A percentile compares a stretch with the other conserved stretches of the same genome.
These are phyloP conservation scores for Eupsittula cactorum DNA, from an alignment of 2,113 vertebrate species.

Conservation along the genomic window DNA sequence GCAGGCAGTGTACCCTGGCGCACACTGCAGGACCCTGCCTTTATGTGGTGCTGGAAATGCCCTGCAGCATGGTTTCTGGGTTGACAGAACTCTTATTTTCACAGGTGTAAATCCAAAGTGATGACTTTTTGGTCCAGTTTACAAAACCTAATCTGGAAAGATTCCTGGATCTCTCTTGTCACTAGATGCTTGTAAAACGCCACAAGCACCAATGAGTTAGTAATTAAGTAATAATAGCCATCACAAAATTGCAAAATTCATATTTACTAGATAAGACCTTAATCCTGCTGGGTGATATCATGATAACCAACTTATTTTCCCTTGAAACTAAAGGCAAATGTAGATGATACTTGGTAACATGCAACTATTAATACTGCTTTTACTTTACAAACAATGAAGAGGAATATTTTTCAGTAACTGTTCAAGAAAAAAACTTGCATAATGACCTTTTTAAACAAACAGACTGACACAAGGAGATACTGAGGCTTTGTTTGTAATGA, in stretches of 20 bases:
- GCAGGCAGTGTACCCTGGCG: background rate
- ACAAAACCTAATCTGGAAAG: background rate
- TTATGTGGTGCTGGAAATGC: background rate
- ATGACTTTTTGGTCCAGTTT: background rate
- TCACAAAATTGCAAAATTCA: background rate
- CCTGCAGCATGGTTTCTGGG: background rate
- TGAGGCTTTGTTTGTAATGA: background rate
- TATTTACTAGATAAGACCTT: background rate
- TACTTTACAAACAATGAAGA: background rate
- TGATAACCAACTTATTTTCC: background rate
- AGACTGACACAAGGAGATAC: background rate
- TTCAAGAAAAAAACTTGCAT: background rate
- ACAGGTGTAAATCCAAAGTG: background rate
- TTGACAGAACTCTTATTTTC: background rate
- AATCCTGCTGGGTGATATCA: background rate
- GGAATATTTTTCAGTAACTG: background rate
- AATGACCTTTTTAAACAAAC: background rate
- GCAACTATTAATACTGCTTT: background rate
- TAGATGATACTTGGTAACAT: background rate
- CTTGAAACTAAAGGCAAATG: background rate
- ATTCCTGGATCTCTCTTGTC: background rate
- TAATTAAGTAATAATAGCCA: conserved; percentile 15
- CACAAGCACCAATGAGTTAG: background rate
- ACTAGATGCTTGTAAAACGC: background rate
- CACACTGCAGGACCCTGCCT: background rate